Evolutionary conservation across 2,888 invertebrate species (phyloP).

Genomic region (Anorthoa munda): DNA sequence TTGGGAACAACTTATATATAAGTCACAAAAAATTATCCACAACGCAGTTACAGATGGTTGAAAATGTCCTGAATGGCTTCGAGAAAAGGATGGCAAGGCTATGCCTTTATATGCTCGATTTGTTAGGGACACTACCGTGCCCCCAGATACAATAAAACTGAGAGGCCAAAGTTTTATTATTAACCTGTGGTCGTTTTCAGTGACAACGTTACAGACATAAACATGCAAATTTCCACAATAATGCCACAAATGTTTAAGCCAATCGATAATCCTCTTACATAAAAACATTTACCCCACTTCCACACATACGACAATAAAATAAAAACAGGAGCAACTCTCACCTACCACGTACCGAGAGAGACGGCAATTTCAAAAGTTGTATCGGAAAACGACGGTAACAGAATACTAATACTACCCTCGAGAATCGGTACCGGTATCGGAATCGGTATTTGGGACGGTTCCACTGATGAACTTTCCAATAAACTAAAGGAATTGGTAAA

Average conservation of each 20-base stretch:
- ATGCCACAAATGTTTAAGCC: no score
- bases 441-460: conserved; percentile 55
- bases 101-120: no score
- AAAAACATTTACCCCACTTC: background rate
- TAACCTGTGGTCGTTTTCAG: no score
- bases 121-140: no score
- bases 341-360: conserved; percentile 14
- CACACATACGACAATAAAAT: conserved; percentile 21
- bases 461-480: conserved; percentile 57
- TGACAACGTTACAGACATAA: no score
- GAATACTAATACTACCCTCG: conserved; percentile 56
- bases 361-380: conserved; percentile 58
- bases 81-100: no score
- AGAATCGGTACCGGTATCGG: conserved; percentile 35
- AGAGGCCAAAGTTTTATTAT: background rate
- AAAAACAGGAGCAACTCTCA: conserved; percentile 15
- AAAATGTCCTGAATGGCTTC: no score
- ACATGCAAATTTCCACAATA: background rate
- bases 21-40: no score
- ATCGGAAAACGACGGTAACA: conserved; percentile 26
- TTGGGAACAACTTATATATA: no score
- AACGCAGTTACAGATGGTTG: no score
- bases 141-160: no score
- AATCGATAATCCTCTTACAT: background rate
- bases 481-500: conserved; percentile 46